These are phyloP conservation scores for Catagonus wagneri DNA, from an alignment of 2,113 vertebrate genomes.

Conservation along the genomic window DNA sequence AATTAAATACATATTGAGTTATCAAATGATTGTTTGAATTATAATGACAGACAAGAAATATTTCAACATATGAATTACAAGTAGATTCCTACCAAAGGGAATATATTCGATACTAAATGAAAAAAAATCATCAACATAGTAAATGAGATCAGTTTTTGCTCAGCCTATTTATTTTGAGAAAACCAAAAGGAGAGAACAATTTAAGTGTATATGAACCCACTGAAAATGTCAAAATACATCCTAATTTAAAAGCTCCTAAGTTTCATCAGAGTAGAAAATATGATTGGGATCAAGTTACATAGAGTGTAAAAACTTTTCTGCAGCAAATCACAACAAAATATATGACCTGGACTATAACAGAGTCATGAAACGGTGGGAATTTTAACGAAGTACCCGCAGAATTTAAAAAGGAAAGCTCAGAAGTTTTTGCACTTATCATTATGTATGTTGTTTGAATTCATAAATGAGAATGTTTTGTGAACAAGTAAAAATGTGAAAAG, in stretches of 20 bases:
- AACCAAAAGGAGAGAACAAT: not conserved
- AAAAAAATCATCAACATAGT: not conserved
- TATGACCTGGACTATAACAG: not conserved
- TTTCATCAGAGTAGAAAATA: conserved; percentile 12
- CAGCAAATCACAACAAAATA: not conserved
- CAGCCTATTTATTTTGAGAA: not conserved
- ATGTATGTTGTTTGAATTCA: not conserved
- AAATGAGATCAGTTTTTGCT: not conserved
- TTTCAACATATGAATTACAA: not conserved
- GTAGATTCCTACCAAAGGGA: not conserved
- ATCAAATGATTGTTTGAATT: not conserved
- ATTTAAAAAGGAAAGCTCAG: not conserved
- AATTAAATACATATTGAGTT: not conserved
- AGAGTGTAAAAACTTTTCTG: not conserved
- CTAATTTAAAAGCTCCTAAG: not conserved
- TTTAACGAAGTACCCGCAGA: not conserved
- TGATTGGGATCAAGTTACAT: not conserved
- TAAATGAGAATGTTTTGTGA: not conserved
- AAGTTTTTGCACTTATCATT: not conserved
- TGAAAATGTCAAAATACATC: conserved; percentile 20
- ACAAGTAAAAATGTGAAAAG: not conserved
- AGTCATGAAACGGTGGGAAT: not conserved
- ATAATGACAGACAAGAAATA: not conserved
- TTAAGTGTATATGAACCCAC: not conserved
- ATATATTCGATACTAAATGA: not conserved